A percentile compares a stretch with the other conserved stretches of the same genome.
Conservation (phyloP, 2,797 vertebrate species). For the Crypturellus tataupa region DNA sequence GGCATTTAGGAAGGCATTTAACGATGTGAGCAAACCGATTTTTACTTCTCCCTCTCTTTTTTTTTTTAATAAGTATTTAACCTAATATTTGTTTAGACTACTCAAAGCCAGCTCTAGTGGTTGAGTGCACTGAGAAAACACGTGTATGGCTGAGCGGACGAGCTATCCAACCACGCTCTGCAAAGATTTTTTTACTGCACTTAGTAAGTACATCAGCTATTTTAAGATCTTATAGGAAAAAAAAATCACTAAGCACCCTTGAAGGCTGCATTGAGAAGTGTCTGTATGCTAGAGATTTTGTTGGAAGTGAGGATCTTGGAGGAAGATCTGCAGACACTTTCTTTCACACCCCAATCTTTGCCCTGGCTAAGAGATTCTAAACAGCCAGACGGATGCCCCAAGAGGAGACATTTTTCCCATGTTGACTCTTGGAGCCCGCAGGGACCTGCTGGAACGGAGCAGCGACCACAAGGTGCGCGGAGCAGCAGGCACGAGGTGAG, state of each 20-base stretch:
- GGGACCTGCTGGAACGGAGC: background rate
- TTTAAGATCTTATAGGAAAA: background rate
- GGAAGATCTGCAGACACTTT: background rate
- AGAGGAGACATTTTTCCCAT: background rate
- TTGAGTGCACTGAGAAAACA: background rate
- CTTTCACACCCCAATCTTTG: background rate
- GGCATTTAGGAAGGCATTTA: background rate
- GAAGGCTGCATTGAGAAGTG: background rate
- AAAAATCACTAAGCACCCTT: background rate
- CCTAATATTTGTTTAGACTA: background rate
- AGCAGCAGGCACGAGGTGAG: no score
- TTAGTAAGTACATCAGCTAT: background rate
- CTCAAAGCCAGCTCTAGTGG: background rate
- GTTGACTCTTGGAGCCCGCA: background rate
- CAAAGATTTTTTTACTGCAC: background rate
- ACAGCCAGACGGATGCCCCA: background rate
- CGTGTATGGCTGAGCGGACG: background rate
- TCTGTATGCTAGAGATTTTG: background rate
- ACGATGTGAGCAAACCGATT: background rate
- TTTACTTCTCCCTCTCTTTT: background rate
- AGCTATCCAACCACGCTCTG: background rate
- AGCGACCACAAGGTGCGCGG: no score
- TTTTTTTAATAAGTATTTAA: background rate
- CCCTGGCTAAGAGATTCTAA: background rate
- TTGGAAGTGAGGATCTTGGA: background rate